Evolutionary conservation across 2,888 invertebrate species (phyloP).

Genomic region (Erynnis tages): DNA sequence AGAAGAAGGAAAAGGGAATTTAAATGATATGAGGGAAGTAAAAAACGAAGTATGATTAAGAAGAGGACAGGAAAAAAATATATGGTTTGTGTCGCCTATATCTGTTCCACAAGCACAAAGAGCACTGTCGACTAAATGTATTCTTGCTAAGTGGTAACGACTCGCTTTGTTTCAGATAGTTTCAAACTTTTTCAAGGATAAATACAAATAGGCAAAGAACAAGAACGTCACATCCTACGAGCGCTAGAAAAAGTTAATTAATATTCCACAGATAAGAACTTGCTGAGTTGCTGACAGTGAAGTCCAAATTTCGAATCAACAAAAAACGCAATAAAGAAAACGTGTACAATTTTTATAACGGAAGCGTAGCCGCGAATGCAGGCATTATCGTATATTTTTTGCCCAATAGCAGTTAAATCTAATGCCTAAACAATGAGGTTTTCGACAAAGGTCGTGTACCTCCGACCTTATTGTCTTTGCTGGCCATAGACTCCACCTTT

Average conservation of each 20-base stretch:
- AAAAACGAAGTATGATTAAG: too few species aligned
- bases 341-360: constrained; percentile 14
- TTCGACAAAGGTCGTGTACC: constrained; percentile 36
- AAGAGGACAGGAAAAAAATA: too few species aligned
- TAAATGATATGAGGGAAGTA: too few species aligned
- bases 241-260: constrained; percentile 5
- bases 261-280: constrained; percentile 1
- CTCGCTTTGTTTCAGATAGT: background rate
- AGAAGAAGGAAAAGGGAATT: too few species aligned
- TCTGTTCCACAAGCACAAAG: too few species aligned
- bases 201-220: background rate
- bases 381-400: constrained; percentile 15
- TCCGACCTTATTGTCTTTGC: constrained; percentile 29
- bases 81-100: too few species aligned
- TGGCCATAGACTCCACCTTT: constrained; percentile 20
- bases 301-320: constrained; percentile 12
- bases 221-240: constrained; percentile 3
- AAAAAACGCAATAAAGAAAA: constrained; percentile 8
- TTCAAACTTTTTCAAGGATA: background rate
- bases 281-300: background rate
- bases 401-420: constrained; percentile 26
- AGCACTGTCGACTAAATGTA: too few species aligned
- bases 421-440: constrained; percentile 32
- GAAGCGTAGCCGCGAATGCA: constrained; percentile 9
- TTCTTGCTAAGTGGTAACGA: too few species aligned